These are phyloP conservation scores for Atethmia centrago DNA, from an alignment of 2,888 invertebrate genomes.

Conservation along the genomic window DNA sequence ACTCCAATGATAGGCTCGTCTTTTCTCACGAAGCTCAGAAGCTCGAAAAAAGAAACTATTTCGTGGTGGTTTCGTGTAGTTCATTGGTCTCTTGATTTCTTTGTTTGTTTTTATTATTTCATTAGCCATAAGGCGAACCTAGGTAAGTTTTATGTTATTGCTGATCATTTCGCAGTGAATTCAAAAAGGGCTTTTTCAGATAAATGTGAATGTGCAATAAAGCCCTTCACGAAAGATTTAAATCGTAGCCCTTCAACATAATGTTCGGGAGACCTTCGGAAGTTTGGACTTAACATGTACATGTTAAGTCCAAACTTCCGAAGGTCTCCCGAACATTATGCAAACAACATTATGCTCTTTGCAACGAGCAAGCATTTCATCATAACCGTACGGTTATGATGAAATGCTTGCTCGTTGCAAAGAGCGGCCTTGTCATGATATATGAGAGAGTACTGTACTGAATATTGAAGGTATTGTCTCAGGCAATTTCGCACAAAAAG, in stretches of 20 bases:
- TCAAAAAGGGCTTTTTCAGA: too few relatives aligned
- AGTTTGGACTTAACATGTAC: background rate
- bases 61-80: background rate
- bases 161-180: background rate
- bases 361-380: too few relatives aligned
- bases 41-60: background rate
- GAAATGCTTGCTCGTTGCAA: background rate
- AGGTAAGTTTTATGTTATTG: background rate
- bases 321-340: too few relatives aligned
- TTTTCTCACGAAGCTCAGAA: too few relatives aligned
- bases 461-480: background rate
- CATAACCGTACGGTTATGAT: too few relatives aligned
- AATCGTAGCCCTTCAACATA: background rate
- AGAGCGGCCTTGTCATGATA: background rate
- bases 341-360: too few relatives aligned
- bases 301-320: too few relatives aligned
- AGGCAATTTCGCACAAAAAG: background rate
- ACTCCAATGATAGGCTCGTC: too few relatives aligned
- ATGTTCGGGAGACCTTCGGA: constrained; percentile 4
- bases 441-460: background rate
- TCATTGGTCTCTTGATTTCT: background rate
- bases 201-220: background rate
- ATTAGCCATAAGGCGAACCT: background rate
- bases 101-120: background rate
- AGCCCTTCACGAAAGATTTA: constrained; percentile 1